phyloP scores from a whole-genome alignment of 2,797 vertebrate species.

The Synaphobranchus kaupii region DNA sequence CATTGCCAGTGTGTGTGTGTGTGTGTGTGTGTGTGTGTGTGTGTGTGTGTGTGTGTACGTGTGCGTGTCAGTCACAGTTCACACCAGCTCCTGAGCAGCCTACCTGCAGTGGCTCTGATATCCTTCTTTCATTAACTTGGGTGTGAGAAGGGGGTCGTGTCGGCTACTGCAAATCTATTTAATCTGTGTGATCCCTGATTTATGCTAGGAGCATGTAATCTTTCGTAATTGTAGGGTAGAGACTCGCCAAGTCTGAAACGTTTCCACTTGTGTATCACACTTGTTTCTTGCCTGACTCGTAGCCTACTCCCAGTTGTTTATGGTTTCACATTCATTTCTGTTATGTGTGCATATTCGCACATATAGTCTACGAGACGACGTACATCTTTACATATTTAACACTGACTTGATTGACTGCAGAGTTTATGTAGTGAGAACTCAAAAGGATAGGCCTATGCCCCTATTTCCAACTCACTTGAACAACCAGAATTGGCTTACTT shows the following conservation, averaged over 20 bases:
- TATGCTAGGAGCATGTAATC: not conserved
- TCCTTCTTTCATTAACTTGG: not conserved
- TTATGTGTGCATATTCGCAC: not conserved
- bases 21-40: no score
- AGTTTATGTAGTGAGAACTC: not conserved
- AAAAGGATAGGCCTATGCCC: not conserved
- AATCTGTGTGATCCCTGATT: conserved; percentile 8
- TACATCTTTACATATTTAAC: not conserved
- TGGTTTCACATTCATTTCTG: not conserved
- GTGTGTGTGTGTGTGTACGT: no score
- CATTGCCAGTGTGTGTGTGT: conserved; percentile 61
- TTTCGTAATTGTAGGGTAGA: not conserved
- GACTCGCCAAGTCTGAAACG: not conserved
- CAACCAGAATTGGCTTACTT: not conserved
- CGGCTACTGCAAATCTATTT: not conserved
- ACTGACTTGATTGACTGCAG: not conserved
- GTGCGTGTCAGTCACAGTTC: no score
- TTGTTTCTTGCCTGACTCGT: no score
- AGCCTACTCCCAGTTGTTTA: not conserved
- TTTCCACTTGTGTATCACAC: not conserved
- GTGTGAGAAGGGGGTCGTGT: not conserved
- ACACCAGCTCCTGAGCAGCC: not conserved
- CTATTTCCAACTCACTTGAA: not conserved
- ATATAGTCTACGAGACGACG: not conserved
- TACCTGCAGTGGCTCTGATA: not conserved